Evolutionary conservation across 2,797 vertebrate species (phyloP), one percentile per base, ranked within the genome.

Genomic region (Stomatorhinus walkeri): DNA sequence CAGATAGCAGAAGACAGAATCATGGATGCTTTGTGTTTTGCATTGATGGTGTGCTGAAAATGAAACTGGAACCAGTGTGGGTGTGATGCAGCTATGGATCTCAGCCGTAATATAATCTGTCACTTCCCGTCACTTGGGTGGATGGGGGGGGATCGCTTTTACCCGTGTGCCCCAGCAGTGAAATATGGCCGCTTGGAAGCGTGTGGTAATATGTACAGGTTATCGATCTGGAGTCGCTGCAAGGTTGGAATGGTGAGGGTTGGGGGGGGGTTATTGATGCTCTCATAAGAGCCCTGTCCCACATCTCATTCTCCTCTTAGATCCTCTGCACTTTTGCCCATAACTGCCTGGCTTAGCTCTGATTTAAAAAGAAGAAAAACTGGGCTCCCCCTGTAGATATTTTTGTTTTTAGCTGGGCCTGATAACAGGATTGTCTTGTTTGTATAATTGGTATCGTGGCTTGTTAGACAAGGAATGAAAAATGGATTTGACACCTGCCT

Each of bases 181-280:
- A 56, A 14, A 76, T 87, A 48, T 28, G 85, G 40, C 12, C 6
- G 43, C 19, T 32, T 43, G 28, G 87, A 28, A 88, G 68, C 46
- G 8, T 1, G 22, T 52, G 48, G 24, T 76, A 7, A 88, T 51
- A 54, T 32, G 32, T 87, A 40, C 32, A 52, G 64, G 52, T 87
- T 88, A 89, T 89, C 22, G 89, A 89, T 89, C 86, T 56, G 32
- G 54, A 43, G 86, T 59, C 49, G 61, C 59, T 87, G 46, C 4
- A 14, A 48, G 28, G 36, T 61, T 12, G 3, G 28, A 81, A 48
- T 43, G 87, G 59, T 40, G 10, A 14, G 14, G n/a, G 48, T 10
- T 9, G 28, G n/a, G 24, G 8, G 14, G 36, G 51, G 16, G 9
- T 61, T 68, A 87, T 79, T 87, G 68, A 81, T 36, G 22, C 46